Percentiles rank a stretch among this genome's conserved stretches.
phyloP scores from a whole-genome alignment of 2,113 vertebrate genomes.

The Limanda limanda region DNA sequence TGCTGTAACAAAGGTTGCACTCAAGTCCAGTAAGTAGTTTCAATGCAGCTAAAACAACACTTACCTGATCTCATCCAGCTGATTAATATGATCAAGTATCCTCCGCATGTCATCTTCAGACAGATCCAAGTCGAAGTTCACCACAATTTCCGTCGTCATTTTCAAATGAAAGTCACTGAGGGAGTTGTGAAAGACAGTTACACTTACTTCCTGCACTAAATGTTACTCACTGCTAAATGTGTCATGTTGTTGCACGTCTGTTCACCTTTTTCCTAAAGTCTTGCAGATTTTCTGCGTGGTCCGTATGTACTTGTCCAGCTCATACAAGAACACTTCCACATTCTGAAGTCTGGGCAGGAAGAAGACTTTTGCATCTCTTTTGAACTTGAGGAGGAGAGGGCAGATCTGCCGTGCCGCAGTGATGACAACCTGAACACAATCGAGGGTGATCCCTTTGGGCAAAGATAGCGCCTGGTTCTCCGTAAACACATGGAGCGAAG shows the following conservation, averaged over 20 bases:
- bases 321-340: conserved; percentile 63
- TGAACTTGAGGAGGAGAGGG: conserved; percentile 62
- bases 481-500: conserved; percentile 73
- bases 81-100: conserved; percentile 56
- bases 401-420: conserved; percentile 40
- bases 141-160: not conserved
- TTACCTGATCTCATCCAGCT: conserved; percentile 59
- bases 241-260: no score
- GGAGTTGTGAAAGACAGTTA: conserved; percentile 18
- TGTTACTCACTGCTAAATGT: not conserved
- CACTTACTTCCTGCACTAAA: not conserved
- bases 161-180: conserved; percentile 12
- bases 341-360: conserved; percentile 73
- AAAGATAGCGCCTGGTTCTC: conserved; percentile 48
- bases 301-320: conserved; percentile 75
- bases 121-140: conserved; percentile 42
- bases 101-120: conserved; percentile 47
- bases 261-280: conserved; percentile 59
- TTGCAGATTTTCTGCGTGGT: conserved; percentile 62
- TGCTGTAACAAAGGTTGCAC: no score
- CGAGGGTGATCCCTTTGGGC: conserved; percentile 31
- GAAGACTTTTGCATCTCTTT: conserved; percentile 22
- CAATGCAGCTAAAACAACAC: not conserved
- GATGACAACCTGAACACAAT: conserved; percentile 57
- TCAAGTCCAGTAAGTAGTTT: no score